Base-by-base conservation (phyloP, 2,888 invertebrate species). In the Leptinotarsa tumamoca region DNA sequence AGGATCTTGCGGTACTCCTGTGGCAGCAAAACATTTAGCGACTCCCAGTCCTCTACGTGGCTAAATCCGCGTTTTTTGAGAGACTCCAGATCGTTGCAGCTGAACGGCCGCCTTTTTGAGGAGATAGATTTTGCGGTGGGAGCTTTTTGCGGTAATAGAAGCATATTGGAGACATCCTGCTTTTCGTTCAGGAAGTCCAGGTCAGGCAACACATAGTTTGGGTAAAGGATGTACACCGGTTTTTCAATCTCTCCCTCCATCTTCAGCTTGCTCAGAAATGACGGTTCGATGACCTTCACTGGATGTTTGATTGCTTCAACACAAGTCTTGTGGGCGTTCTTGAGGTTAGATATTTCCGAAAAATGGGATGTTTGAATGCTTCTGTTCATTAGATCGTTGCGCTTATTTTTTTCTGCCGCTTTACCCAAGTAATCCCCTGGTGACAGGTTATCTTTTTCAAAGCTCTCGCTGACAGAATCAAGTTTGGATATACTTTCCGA, bases 11-110 rank as follows among this genome's bases (percentile, higher is more conserved):
- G 92, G 86, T 95, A 96, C 87, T 98, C 96, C 80, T 91, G 90
- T 4, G 98, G 98, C 79, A 98, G 89, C 68, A 98, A 90, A 81
- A 97, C 94, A 83, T 95, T 96, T 71, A 98, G 89, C 0, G 97
- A 97, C 84, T 96, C 96, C 98, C 98, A 98, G 88, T 98, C 98
- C 86, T 94, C 93, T 13, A 98, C 94, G 86, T 97, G 97, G 61
- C 92, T 91, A 79, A 96, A 93, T 72, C 95, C 95, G 87, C 94
- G 93, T 85, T 94, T 94, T 85, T 94, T 93, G 56, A 97, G 88
- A 78, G 93, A 91, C 88, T 96, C 96, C 70, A 96, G 91, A 85
- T 97, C 96, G 83, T 93, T 94, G 85, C 93, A 95, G 66, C 95
- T 95, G 85, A 95, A 94, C 1, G 95, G 95, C 78, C 94, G 89